Percentiles rank a stretch among this genome's conserved stretches.
Conservation (phyloP, 1,140 invertebrate species). For the Zophobas morio region DNA sequence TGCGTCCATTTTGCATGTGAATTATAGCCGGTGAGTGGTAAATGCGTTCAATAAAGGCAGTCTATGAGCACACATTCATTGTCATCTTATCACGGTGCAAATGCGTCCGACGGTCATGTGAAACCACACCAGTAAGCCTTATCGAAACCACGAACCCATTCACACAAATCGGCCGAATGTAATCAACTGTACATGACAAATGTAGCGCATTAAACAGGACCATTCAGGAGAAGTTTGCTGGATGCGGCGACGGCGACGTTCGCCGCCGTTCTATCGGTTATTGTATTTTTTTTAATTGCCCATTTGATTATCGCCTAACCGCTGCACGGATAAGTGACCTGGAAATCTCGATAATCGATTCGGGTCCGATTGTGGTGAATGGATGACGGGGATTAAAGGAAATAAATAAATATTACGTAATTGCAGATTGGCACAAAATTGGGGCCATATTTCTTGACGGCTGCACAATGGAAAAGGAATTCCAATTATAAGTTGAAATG, state of each 20-base stretch:
- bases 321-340: background rate
- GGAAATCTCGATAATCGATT: constrained; percentile 20
- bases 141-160: constrained; percentile 59
- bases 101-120: constrained; percentile 51
- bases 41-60: constrained; percentile 47
- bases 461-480: constrained; percentile 44
- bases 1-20: constrained; percentile 20
- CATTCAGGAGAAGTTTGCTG: constrained; percentile 45
- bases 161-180: constrained; percentile 60
- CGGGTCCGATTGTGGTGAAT: background rate
- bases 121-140: constrained; percentile 54
- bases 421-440: constrained; percentile 40
- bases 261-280: background rate
- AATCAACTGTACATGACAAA: constrained; percentile 62
- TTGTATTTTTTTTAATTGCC: constrained; percentile 12
- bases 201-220: constrained; percentile 57
- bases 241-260: background rate
- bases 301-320: background rate
- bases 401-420: constrained; percentile 25
- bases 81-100: constrained; percentile 54
- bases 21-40: constrained; percentile 43
- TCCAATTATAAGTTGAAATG: constrained; percentile 47
- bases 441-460: constrained; percentile 39
- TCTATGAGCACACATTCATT: constrained; percentile 56
- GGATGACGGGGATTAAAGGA: background rate